Conservation (phyloP, 2,113 vertebrate species). For the Falcunculus frontatus region DNA sequence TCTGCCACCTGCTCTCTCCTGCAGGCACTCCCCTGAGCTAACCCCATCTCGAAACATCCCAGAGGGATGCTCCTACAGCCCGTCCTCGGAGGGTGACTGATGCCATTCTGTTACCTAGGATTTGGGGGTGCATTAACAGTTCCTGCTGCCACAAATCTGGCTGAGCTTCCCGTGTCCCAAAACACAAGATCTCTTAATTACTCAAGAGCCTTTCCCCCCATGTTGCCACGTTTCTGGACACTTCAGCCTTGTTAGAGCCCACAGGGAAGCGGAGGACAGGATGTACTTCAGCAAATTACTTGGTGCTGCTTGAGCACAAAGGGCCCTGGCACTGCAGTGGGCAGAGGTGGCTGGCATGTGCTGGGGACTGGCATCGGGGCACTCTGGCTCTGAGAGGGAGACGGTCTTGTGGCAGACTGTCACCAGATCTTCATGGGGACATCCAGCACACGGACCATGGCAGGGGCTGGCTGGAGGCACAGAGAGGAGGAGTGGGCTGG, state of each 20-base stretch:
- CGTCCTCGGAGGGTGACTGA: rapidly evolving
- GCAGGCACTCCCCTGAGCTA: background rate
- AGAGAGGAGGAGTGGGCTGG: background rate
- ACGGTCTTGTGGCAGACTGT: background rate
- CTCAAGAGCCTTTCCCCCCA: background rate
- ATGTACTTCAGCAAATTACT: background rate
- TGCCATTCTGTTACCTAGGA: background rate
- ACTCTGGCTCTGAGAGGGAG: rapidly evolving
- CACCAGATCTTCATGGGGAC: background rate
- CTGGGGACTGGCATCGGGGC: background rate
- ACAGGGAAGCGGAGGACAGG: background rate
- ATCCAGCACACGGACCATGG: background rate
- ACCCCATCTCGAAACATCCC: background rate
- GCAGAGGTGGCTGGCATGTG: background rate
- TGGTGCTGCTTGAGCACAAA: background rate
- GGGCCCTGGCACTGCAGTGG: rapidly evolving
- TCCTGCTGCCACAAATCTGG: background rate
- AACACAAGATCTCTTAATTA: background rate
- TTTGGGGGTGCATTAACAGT: background rate
- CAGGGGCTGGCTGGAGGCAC: background rate
- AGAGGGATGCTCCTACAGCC: background rate
- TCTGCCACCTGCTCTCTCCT: background rate
- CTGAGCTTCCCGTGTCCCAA: background rate
- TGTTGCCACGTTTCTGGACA: background rate
- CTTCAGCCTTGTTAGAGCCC: background rate